Evolutionary conservation across 2,797 vertebrate species (phyloP).

Genomic region (Amazonetta brasiliensis): DNA sequence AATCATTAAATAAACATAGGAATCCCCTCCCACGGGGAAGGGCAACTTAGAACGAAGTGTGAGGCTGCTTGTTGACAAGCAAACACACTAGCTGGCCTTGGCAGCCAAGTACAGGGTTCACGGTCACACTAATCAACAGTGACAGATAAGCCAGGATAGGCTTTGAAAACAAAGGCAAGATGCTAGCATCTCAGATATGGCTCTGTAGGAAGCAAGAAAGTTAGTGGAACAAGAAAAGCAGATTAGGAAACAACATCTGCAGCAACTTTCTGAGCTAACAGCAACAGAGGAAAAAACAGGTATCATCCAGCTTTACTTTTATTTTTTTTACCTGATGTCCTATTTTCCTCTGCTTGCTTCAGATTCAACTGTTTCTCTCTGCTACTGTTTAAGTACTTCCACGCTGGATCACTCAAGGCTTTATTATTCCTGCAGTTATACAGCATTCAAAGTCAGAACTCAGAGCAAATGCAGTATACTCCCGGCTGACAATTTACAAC

Average conservation of each 20-base stretch:
- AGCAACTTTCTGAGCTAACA: neutral
- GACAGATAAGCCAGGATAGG: neutral
- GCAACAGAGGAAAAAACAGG: neutral
- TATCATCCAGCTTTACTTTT: neutral
- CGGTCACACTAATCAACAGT: neutral
- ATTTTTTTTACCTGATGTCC: conserved; percentile 84
- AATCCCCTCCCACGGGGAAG: neutral
- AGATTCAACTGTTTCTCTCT: conserved; percentile 91
- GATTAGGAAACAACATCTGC: neutral
- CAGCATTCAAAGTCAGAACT: neutral
- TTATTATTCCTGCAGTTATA: conserved; percentile 92
- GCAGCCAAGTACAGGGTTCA: neutral
- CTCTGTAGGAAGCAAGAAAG: neutral
- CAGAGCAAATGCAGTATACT: neutral
- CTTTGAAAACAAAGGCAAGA: neutral
- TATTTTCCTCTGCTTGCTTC: conserved; percentile 92
- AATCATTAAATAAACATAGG: neutral
- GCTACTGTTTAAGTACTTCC: conserved; percentile 91
- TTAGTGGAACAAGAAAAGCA: neutral
- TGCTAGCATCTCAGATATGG: neutral
- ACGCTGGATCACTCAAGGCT: conserved; percentile 87
- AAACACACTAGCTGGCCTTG: neutral
- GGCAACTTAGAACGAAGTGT: neutral
- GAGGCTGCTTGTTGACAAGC: neutral
- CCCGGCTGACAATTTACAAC: neutral